Evolutionary conservation across 1,140 invertebrate genomes (phyloP).

Genomic region (Leptopilina boulardi): DNA sequence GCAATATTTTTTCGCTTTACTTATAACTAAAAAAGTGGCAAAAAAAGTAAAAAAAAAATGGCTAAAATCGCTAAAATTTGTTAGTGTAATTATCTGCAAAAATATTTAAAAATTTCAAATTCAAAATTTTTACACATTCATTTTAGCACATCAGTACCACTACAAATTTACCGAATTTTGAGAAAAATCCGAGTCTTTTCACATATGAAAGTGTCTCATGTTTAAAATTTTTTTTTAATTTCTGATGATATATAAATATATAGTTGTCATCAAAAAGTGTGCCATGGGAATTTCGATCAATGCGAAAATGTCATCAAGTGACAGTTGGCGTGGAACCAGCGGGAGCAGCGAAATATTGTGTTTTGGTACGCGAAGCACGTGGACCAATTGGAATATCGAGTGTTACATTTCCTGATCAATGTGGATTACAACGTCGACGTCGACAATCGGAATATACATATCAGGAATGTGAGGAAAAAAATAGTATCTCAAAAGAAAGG

Average conservation of each 20-base stretch:
- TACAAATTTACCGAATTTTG: too few relatives aligned
- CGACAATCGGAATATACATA: constrained; percentile 63
- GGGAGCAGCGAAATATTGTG: constrained; percentile 67
- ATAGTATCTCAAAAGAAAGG: constrained; percentile 55
- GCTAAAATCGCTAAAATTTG: too few relatives aligned
- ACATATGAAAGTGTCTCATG: too few relatives aligned
- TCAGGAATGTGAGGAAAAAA: constrained; percentile 66
- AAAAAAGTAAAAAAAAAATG: too few relatives aligned
- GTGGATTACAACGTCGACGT: constrained; percentile 64
- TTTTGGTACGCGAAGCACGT: constrained; percentile 63
- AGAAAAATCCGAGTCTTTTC: too few relatives aligned
- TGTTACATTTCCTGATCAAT: constrained; percentile 63
- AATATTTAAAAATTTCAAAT: too few relatives aligned
- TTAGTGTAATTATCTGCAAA: too few relatives aligned
- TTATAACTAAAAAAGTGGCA: too few relatives aligned
- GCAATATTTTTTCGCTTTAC: too few relatives aligned
- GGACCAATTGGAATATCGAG: constrained; percentile 52
- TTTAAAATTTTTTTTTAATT: neutral
- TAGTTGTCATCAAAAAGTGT: constrained; percentile 63
- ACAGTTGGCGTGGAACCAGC: constrained; percentile 67
- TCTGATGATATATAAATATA: constrained; percentile 38
- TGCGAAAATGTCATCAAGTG: constrained; percentile 66
- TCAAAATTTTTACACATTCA: too few relatives aligned
- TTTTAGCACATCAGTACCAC: too few relatives aligned
- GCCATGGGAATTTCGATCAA: constrained; percentile 66